These are phyloP conservation scores for Nyctalus aviator DNA, from an alignment of 2,797 vertebrate species.

Conservation along the genomic window DNA sequence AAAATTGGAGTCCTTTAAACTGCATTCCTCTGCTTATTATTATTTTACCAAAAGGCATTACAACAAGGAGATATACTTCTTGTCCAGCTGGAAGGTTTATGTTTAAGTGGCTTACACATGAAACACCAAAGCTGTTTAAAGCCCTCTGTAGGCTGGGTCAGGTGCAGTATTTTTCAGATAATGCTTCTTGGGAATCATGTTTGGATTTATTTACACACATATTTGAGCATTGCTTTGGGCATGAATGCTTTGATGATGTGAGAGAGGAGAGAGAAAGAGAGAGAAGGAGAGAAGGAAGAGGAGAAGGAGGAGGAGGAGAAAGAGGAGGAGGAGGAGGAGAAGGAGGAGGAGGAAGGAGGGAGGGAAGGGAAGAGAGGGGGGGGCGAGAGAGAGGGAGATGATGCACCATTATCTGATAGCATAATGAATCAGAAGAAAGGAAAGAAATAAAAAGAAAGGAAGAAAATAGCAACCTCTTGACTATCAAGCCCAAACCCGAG, in stretches of 20 bases:
- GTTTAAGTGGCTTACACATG: conserved; percentile 28
- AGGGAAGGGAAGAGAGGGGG: no score
- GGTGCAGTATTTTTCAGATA: not conserved
- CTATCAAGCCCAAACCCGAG: not conserved
- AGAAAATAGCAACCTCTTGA: not conserved
- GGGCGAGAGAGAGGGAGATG: not conserved
- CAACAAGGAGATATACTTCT: not conserved
- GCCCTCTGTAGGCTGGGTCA: conserved; percentile 4
- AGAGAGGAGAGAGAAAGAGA: not conserved
- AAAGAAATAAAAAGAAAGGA: not conserved
- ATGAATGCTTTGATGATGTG: conserved; percentile 8
- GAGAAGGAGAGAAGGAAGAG: not conserved
- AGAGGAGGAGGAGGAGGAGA: not conserved
- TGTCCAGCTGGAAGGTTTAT: not conserved
- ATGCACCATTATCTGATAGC: not conserved
- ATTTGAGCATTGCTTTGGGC: conserved; percentile 21
- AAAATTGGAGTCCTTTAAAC: conserved; percentile 18
- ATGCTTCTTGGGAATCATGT: conserved; percentile 50
- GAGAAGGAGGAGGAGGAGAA: not conserved
- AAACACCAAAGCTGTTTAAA: not conserved
- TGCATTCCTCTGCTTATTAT: not conserved
- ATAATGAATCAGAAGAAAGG: not conserved
- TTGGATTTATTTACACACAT: conserved; percentile 58
- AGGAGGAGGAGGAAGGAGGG: not conserved
- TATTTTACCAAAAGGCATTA: conserved; percentile 29